Conservation (phyloP, 2,113 vertebrate species). For the Athene cunicularia region DNA sequence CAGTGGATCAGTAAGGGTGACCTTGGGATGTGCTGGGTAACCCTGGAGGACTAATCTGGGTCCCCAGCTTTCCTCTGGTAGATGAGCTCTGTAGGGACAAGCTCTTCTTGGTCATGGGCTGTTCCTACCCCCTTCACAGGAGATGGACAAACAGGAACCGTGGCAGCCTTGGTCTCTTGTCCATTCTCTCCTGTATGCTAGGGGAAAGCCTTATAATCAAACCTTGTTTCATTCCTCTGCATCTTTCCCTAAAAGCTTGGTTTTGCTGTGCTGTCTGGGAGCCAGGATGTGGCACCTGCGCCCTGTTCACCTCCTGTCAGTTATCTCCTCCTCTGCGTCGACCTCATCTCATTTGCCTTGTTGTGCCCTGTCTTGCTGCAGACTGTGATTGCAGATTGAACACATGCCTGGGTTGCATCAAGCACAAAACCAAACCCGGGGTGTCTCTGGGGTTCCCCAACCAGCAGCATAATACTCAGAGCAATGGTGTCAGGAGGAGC, state of each 20-base stretch:
- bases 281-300: accelerated
- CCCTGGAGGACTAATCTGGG: background rate
- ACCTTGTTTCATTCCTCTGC: background rate
- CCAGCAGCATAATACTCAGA: background rate
- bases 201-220: background rate
- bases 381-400: background rate
- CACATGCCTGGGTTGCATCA: accelerated
- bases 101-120: background rate
- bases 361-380: background rate
- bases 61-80: background rate
- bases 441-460: background rate
- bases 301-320: background rate
- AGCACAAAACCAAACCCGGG: background rate
- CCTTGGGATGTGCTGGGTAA: background rate
- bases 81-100: background rate
- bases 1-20: background rate
- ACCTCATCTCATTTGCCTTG: no score
- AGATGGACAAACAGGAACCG: background rate
- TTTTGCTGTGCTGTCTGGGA: background rate
- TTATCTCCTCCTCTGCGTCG: background rate
- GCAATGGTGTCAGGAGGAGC: background rate
- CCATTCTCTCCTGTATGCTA: background rate
- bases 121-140: background rate
- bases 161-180: background rate
- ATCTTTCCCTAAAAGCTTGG: background rate